Conservation (phyloP, 1,140 invertebrate genomes). For the Drosophila sproati region DNA sequence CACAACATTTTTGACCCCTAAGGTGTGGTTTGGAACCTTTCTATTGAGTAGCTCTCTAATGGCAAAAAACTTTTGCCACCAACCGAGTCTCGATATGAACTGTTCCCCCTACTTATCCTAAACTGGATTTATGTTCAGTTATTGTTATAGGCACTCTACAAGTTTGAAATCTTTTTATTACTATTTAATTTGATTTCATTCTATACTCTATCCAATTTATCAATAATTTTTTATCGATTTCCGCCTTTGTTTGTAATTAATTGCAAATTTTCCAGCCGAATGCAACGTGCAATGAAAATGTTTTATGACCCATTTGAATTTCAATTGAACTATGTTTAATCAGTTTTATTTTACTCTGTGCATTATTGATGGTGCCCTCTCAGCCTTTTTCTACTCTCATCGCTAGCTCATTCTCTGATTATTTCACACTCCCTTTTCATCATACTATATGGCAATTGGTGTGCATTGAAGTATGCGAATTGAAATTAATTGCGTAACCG, state of each 20-base stretch:
- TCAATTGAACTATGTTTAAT: conserved; percentile 51
- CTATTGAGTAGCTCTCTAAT: too few relatives aligned
- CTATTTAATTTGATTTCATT: not conserved
- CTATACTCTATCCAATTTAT: not conserved
- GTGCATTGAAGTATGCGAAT: conserved; percentile 40
- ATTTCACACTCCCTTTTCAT: not conserved
- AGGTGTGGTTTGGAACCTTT: too few relatives aligned
- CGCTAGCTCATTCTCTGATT: not conserved
- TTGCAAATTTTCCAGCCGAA: conserved; percentile 57
- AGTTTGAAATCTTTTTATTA: too few relatives aligned
- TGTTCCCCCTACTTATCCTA: too few relatives aligned
- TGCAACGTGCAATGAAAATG: conserved; percentile 20
- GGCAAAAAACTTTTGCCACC: too few relatives aligned
- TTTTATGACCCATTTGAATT: conserved; percentile 32
- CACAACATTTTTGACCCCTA: too few relatives aligned
- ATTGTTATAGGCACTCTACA: too few relatives aligned
- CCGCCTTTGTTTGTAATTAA: conserved; percentile 55
- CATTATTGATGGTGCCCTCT: conserved; percentile 31
- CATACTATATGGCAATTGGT: conserved; percentile 18
- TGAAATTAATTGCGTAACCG: conserved; percentile 53
- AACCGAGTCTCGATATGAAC: too few relatives aligned
- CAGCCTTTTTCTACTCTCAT: not conserved
- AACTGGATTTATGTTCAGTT: too few relatives aligned
- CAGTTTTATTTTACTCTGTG: conserved; percentile 45
- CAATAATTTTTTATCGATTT: conserved; percentile 49